Conservation (phyloP, 2,113 vertebrate genomes). For the Nannobrachium achirus region DNA sequence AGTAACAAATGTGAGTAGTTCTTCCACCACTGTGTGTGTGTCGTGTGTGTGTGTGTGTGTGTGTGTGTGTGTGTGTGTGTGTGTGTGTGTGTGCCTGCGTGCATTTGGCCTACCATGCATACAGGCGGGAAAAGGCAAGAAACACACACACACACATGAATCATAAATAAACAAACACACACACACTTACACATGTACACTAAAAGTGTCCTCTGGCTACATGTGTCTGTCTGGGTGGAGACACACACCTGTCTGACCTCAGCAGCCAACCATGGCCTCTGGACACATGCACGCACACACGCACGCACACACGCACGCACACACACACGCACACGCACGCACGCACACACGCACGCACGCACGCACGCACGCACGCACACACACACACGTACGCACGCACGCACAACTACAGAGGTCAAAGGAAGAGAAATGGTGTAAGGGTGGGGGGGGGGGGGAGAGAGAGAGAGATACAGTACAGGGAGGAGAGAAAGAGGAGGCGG, state of each 20-base stretch:
- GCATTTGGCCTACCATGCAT: no score
- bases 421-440: neutral
- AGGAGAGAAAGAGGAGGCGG: slow-evolving; percentile 21
- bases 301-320: slow-evolving; percentile 13
- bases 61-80: neutral
- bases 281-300: slow-evolving; percentile 21
- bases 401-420: no score
- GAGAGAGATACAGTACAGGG: neutral
- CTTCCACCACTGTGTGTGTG: no score
- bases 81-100: slow-evolving; percentile 75
- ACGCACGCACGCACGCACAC: slow-evolving; percentile 70
- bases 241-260: slow-evolving; percentile 58
- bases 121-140: no score
- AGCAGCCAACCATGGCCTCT: slow-evolving; percentile 62
- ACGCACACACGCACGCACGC: slow-evolving; percentile 62
- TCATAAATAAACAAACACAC: no score
- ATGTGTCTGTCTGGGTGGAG: slow-evolving; percentile 46
- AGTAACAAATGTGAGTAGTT: no score
- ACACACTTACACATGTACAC: slow-evolving; percentile 24
- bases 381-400: neutral
- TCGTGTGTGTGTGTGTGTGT: no score
- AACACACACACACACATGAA: neutral
- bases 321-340: slow-evolving; percentile 3
- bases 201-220: slow-evolving; percentile 66
- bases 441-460: slow-evolving; percentile 41